phyloP scores from a whole-genome alignment of 2,797 vertebrate genomes.

The Graptemys geographica region DNA sequence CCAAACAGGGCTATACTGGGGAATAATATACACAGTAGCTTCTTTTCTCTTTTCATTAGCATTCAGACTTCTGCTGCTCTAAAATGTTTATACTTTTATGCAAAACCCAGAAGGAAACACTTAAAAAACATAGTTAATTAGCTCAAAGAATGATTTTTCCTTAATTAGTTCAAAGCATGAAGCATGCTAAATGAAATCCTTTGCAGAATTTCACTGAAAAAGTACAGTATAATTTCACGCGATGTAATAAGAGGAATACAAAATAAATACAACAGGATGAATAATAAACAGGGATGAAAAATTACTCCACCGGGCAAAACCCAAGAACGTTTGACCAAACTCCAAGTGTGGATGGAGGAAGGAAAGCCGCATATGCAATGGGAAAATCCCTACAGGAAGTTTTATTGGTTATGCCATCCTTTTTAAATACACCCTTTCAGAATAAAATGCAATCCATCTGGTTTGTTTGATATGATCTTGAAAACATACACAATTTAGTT shows the following conservation, averaged over 20 bases:
- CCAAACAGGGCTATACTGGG: neutral
- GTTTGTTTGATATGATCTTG: neutral
- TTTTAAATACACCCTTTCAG: accelerated
- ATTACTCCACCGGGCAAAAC: neutral
- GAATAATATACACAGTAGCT: neutral
- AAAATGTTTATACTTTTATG: neutral
- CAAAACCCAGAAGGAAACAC: neutral
- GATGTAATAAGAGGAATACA: neutral
- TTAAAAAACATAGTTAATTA: neutral
- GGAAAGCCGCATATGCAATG: neutral
- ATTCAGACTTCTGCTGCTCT: neutral
- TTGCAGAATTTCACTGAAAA: neutral
- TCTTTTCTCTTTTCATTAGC: neutral
- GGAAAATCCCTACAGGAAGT: neutral
- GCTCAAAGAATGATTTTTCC: neutral
- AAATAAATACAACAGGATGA: accelerated
- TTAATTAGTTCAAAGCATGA: neutral
- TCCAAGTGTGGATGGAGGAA: accelerated
- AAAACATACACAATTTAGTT: neutral
- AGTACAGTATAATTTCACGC: neutral
- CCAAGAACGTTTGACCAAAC: neutral
- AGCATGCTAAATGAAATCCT: neutral
- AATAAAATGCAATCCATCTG: accelerated
- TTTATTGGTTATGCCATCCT: neutral
- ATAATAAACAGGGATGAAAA: neutral